Conservation (phyloP, 2,888 invertebrate species). For the Pasiphila rectangulata region DNA sequence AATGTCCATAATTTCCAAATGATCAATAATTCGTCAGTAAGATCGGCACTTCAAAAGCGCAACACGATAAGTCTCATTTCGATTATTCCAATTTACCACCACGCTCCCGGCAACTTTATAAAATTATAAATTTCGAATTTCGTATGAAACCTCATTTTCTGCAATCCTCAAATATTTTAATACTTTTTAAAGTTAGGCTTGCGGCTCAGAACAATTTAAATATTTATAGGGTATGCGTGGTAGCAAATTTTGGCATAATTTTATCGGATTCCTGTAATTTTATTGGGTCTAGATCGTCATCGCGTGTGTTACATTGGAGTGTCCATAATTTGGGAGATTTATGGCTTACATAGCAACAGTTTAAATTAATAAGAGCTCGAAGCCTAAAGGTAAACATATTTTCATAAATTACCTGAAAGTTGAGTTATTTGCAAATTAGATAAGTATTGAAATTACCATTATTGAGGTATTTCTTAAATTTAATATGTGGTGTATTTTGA, state of each 20-base stretch:
- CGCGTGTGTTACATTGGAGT: conserved; percentile 52
- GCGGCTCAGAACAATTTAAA: conserved; percentile 43
- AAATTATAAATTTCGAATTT: conserved; percentile 22
- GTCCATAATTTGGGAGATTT: conserved; percentile 24
- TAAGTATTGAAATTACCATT: too few species aligned
- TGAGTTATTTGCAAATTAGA: neutral
- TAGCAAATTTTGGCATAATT: conserved; percentile 62
- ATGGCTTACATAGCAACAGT: conserved; percentile 18
- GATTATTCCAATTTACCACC: conserved; percentile 18
- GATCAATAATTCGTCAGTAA: conserved; percentile 9
- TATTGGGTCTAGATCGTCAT: conserved; percentile 46
- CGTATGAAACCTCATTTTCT: conserved; percentile 22
- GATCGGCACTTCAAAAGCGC: conserved; percentile 14
- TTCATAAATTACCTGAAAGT: neutral
- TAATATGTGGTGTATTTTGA: too few species aligned
- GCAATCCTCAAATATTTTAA: conserved; percentile 24
- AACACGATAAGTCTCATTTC: conserved; percentile 20
- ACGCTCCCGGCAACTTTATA: conserved; percentile 19
- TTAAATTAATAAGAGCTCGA: neutral
- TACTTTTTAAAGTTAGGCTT: conserved; percentile 24
- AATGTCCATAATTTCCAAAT: conserved; percentile 3
- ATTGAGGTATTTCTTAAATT: too few species aligned
- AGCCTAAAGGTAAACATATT: neutral
- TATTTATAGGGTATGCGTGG: conserved; percentile 62
- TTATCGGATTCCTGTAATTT: conserved; percentile 51